A percentile compares a stretch with the other conserved stretches of the same genome.
phyloP scores from a whole-genome alignment of 1,140 invertebrate genomes.

The Periplaneta americana region DNA sequence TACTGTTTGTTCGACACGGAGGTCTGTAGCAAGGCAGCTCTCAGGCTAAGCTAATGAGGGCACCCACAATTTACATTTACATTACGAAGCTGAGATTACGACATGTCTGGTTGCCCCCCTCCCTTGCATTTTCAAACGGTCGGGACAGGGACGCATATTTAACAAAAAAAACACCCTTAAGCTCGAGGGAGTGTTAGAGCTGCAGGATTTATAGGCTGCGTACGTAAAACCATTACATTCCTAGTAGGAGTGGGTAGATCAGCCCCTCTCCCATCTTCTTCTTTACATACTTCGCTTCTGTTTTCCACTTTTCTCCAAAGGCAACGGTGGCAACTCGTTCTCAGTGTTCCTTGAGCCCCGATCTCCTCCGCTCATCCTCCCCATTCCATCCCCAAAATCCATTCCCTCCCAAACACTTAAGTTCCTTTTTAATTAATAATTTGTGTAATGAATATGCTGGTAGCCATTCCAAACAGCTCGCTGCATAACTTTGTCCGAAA shows the following conservation, averaged over 20 bases:
- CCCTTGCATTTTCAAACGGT: not conserved
- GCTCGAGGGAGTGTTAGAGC: not conserved
- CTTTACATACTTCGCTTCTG: not conserved
- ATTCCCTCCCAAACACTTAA: not conserved
- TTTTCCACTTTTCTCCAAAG: not conserved
- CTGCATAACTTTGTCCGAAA: not conserved
- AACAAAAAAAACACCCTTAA: not conserved
- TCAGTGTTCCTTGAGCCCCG: not conserved
- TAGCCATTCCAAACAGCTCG: not conserved
- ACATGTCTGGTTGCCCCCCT: not conserved
- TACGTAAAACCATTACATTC: not conserved
- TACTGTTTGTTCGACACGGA: not conserved
- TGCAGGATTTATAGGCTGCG: not conserved
- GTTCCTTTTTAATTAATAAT: not conserved
- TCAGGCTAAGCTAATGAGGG: not conserved
- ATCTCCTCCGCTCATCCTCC: not conserved
- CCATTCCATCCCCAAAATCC: not conserved
- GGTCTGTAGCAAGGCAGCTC: not conserved
- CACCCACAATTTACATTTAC: not conserved
- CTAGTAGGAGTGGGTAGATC: not conserved
- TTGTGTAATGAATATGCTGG: not conserved
- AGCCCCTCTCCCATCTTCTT: not conserved
- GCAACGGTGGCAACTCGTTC: no score
- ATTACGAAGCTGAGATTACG: not conserved
- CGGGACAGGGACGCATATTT: not conserved